phyloP scores from a whole-genome alignment of 2,888 invertebrate genomes.

The Panopea generosa region DNA sequence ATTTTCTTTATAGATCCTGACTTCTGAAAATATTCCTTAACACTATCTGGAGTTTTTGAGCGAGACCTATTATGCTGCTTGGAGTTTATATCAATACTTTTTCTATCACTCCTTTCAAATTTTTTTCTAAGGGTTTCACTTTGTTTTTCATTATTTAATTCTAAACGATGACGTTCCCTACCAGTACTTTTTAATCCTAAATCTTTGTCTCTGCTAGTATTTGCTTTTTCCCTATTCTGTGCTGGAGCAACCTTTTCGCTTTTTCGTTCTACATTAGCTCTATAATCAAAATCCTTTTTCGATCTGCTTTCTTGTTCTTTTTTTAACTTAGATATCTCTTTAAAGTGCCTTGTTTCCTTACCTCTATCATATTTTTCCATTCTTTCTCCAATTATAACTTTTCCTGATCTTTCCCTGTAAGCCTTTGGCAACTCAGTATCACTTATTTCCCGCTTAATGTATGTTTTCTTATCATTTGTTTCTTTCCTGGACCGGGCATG shows the following conservation, averaged over 20 bases:
- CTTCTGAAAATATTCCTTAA: too few relatives aligned
- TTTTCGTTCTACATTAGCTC: too few relatives aligned
- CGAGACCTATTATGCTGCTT: too few relatives aligned
- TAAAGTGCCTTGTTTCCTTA: constrained; percentile 21
- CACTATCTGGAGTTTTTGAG: too few relatives aligned
- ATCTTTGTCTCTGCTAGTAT: not conserved
- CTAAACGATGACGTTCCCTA: too few relatives aligned
- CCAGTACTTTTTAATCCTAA: constrained; percentile 4
- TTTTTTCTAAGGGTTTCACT: not conserved
- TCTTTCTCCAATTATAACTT: not conserved
- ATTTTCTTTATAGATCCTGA: not conserved
- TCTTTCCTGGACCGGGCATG: not conserved
- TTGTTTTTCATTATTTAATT: too few relatives aligned
- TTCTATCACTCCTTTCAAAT: constrained; percentile 3
- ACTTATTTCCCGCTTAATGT: too few relatives aligned
- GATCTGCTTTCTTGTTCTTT: constrained; percentile 33
- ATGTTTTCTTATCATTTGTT: not conserved
- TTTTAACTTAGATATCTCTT: constrained; percentile 26
- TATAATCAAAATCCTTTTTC: too few relatives aligned
- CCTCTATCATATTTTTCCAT: not conserved
- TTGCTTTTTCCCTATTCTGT: not conserved
- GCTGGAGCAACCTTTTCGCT: too few relatives aligned
- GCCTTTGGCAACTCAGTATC: not conserved
- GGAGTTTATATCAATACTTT: not conserved
- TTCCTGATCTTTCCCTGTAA: not conserved